Evolutionary conservation across 2,888 invertebrate species (phyloP).

Genomic region (Nomada fabriciana): DNA sequence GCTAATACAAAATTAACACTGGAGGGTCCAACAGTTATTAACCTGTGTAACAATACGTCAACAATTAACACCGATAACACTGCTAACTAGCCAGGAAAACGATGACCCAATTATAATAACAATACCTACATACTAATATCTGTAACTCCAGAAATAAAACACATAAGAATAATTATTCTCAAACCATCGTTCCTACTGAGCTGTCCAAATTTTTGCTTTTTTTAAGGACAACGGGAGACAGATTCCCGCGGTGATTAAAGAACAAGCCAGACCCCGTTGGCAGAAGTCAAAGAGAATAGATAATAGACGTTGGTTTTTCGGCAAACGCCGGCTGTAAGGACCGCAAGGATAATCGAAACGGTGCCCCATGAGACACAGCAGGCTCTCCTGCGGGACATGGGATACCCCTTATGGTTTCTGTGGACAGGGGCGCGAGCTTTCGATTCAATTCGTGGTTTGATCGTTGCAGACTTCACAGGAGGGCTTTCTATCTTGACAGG

Average conservation of each 20-base stretch:
- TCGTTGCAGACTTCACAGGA: constrained; percentile 77
- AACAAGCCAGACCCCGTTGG: constrained; percentile 29
- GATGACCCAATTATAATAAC: not conserved
- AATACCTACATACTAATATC: not conserved
- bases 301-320: constrained; percentile 79
- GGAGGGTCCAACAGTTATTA: too few species aligned
- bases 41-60: too few species aligned
- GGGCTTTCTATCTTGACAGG: constrained; percentile 69
- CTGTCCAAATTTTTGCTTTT: not conserved
- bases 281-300: constrained; percentile 80
- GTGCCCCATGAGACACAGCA: constrained; percentile 63
- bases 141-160: not conserved
- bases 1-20: too few species aligned
- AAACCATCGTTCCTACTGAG: not conserved
- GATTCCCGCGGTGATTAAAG: constrained; percentile 16
- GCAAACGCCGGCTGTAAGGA: constrained; percentile 73
- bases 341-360: constrained; percentile 64
- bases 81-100: not conserved
- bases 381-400: constrained; percentile 77
- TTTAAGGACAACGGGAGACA: constrained; percentile 6
- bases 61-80: not conserved
- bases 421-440: constrained; percentile 76
- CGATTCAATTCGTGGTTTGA: constrained; percentile 83
- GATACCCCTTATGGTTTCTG: constrained; percentile 72
- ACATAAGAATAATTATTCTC: not conserved